Conservation (phyloP, 2,113 vertebrate genomes). For the Macroglossus sobrinus region DNA sequence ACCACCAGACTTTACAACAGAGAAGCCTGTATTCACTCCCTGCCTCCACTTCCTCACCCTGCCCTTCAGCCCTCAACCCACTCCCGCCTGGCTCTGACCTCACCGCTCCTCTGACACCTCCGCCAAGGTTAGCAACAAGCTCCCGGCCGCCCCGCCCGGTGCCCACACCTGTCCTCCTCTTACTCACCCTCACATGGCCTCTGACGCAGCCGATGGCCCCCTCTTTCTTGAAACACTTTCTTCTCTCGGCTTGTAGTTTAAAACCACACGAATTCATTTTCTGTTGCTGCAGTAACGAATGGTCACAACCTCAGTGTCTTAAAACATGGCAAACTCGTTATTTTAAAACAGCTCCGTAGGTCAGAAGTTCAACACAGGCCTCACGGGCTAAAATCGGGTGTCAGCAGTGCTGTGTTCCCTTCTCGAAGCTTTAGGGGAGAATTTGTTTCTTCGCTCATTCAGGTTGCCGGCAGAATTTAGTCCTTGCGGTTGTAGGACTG, state of each 20-base stretch:
- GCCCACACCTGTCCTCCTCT: neutral
- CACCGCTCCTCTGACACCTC: neutral
- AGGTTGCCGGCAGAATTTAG: neutral
- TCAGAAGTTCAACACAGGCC: neutral
- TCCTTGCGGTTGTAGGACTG: neutral
- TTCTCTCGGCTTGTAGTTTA: neutral
- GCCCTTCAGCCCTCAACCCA: neutral
- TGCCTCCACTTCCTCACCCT: neutral
- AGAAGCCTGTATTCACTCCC: neutral
- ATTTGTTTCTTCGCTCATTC: neutral
- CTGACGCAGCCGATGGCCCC: neutral
- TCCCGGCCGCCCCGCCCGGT: neutral
- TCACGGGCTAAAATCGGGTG: neutral
- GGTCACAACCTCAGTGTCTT: neutral
- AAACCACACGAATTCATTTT: neutral
- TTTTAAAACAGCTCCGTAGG: neutral
- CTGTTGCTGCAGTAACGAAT: neutral
- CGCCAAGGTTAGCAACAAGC: neutral
- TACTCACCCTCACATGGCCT: neutral
- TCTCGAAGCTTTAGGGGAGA: neutral
- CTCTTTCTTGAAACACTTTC: neutral
- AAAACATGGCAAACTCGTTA: neutral
- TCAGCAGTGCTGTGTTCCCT: neutral
- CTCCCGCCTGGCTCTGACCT: neutral
- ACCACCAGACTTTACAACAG: neutral